These are phyloP conservation scores for Centroberyx gerrardi DNA, from an alignment of 2,797 vertebrate species.

Conservation along the genomic window DNA sequence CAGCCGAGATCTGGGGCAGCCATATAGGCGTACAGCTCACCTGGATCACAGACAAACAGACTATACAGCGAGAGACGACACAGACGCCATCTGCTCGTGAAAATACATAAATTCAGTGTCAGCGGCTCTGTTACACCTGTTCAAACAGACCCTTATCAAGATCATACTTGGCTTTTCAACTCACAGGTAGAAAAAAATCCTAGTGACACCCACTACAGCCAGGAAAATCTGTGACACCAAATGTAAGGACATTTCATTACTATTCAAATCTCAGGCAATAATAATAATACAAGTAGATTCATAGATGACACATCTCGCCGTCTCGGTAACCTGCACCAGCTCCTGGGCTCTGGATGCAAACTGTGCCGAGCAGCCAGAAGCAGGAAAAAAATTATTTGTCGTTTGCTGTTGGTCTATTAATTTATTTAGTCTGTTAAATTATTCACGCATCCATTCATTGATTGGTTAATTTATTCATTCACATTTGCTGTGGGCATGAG, in stretches of 20 bases:
- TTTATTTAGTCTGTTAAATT: slow-evolving; percentile 43
- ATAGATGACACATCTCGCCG: not conserved
- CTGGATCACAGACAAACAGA: slow-evolving; percentile 16
- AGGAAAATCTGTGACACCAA: not conserved
- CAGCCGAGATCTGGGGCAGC: slow-evolving; percentile 17
- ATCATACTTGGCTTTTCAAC: not conserved
- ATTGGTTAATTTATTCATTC: slow-evolving; percentile 25
- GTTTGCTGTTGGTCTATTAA: slow-evolving; percentile 21
- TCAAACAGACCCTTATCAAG: not conserved
- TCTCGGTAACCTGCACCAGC: slow-evolving; percentile 9
- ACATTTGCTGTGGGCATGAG: slow-evolving; percentile 7
- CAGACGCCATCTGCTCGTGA: slow-evolving; percentile 33
- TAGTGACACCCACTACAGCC: not conserved
- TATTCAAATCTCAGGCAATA: slow-evolving; percentile 15
- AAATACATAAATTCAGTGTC: slow-evolving; percentile 8
- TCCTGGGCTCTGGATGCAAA: slow-evolving; percentile 35
- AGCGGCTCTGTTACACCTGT: not conserved
- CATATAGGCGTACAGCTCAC: slow-evolving; percentile 37
- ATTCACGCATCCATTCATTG: slow-evolving; percentile 26
- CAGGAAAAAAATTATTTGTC: not conserved
- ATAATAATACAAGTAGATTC: not conserved
- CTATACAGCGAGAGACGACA: not conserved
- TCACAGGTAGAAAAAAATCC: not conserved
- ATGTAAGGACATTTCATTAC: not conserved
- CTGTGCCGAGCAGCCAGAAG: slow-evolving; percentile 20